Base-by-base conservation (phyloP, 1,140 invertebrate genomes). In the Drosophila nannoptera region DNA sequence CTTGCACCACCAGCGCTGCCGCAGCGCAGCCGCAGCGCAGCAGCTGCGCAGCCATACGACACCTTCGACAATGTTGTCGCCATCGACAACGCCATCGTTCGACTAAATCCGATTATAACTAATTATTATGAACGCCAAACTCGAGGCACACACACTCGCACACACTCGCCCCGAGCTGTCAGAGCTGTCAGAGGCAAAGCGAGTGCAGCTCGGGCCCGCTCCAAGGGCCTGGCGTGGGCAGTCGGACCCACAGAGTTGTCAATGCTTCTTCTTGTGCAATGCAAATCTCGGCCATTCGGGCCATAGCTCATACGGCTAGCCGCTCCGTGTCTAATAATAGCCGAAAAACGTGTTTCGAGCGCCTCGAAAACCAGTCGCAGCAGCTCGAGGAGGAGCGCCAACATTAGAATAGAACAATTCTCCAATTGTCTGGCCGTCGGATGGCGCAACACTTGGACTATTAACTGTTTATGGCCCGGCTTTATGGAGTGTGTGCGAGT, bases 71-170 rank as follows among this genome's bases (percentile, higher is more conserved):
- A 36, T 16, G 14, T 46, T 59, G 56, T 59, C 56, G 56, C 40
- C 56, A 59, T 59, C 43, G 36, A 7, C 58, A 55, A 36, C 58
- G 35, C 32, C 46, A 58, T 55, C 52, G 46, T 61, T 73, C 49
- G 73, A 84, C 76, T 62, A 84, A 84, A 84, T 84, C 80, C 80
- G 80, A 84, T 84, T 84, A 84, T 84, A 84, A 84, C 80, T 84
- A 84, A 84, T 84, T 84, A 84, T 84, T 80, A 72, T 84, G 80
- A 76, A 74, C 75, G 62, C 49, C 48, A 76, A 67, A 59, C 46
- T 66, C 55, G 42, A 62, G 69, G 49, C 35, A 40, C 55, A 32
- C 29, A 11, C 12, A n/a, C 7, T 22, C 11, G 7, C 5, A 45
- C 42, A 45, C 22, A 22, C n/a, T n/a, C 22, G 22, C 42, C 36